Base-by-base conservation (phyloP, 2,888 invertebrate genomes). In the Synanthedon myopaeformis region DNA sequence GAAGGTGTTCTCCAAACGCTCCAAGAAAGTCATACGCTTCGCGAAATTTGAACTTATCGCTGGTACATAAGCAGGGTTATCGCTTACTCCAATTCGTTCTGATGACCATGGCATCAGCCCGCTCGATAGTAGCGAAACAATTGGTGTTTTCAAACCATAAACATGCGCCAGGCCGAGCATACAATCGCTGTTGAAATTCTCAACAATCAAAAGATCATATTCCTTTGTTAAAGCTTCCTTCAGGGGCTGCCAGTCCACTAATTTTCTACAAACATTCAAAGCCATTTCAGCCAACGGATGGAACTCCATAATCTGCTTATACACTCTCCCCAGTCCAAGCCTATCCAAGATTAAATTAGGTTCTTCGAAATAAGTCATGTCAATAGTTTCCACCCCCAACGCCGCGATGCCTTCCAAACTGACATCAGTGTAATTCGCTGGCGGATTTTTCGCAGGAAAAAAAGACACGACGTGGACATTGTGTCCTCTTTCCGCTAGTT, bases 121-220 rank as follows among this genome's bases (percentile, higher is more conserved):
- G 52, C 90, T 89, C 5, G 90, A 90, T 52, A 89, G 83, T 35
- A 90, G 59, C 0, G 86, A 89, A 8, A 92, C 75, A 2, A 89
- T 76, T 0, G 92, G 92, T 5, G 89, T 86, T 53, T 87, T 79
- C 55, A 78, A 60, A 1, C 74, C 76, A 59, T 91, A 81, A 28
- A 89, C 66, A 67, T 91, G 84, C 0, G 88, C 84, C 53, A 92
- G 72, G 0, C 90, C 91, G 51, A 92, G 69, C 72, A 91, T 89
- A 56, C 92, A 92, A 61, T 92, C 91, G 41, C 90, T 89, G 59
- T 89, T 90, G 59, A 92, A 92, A 58, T 89, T 84, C 67, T 92
- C 92, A 19, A 89, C 82, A 8, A 92, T 67, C 10, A 92, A 72
- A 11, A 92, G 64, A 65, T 94, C 93, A 59, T 91, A 93, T n/a